Evolutionary conservation across 2,888 invertebrate species (phyloP).

Genomic region (Neoascia interrupta): DNA sequence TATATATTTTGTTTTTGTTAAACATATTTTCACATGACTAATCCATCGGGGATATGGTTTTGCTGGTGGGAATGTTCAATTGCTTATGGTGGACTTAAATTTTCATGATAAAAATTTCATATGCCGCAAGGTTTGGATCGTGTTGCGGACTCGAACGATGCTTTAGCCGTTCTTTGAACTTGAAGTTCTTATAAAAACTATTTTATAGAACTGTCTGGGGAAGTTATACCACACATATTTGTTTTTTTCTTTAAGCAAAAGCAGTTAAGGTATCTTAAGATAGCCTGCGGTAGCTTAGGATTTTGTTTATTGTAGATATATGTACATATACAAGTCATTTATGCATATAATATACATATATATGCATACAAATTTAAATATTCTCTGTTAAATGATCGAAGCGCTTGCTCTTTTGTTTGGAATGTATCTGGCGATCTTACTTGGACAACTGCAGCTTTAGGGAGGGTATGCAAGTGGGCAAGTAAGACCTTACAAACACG

Average conservation of each 20-base stretch:
- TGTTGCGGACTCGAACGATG: too few relatives aligned
- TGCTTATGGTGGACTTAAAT: constrained; percentile 49
- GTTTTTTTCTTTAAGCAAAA: constrained; percentile 4
- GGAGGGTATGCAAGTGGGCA: constrained; percentile 29
- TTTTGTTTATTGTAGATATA: too few relatives aligned
- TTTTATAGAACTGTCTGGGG: neutral
- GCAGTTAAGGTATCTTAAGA: constrained; percentile 17
- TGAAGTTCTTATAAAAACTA: neutral
- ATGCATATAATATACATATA: too few relatives aligned
- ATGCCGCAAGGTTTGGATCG: neutral
- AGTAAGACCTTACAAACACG: constrained; percentile 25
- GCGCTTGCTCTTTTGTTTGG: too few relatives aligned
- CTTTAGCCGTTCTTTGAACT: neutral
- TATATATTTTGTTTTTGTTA: neutral
- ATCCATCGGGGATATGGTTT: constrained; percentile 61
- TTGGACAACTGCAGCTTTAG: constrained; percentile 1
- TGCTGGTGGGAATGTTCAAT: constrained; percentile 66
- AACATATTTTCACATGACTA: neutral
- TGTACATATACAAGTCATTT: too few relatives aligned
- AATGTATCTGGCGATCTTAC: too few relatives aligned
- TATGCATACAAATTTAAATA: too few relatives aligned
- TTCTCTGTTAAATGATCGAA: too few relatives aligned
- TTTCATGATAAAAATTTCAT: constrained; percentile 11
- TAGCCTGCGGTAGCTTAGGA: constrained; percentile 15
- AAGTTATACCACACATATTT: neutral